Base-by-base conservation (phyloP, 2,113 vertebrate species). In the Empidonax traillii region DNA sequence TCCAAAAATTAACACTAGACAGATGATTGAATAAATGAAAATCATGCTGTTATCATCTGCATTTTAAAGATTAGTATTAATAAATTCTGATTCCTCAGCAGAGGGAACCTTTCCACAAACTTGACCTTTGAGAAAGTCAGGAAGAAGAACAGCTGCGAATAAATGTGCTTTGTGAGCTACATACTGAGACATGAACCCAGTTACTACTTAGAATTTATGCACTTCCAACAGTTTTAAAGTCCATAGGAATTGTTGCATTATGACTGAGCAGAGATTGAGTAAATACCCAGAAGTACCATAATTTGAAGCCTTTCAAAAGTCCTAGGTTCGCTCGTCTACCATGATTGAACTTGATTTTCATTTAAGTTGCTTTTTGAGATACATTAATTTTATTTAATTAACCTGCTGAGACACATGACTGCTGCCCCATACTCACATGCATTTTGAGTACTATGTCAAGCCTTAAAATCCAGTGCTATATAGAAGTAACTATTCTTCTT, bases 91-190 rank as follows among this genome's bases (percentile, higher is more conserved):
- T 87, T 94, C 35, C 65, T 90, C 92, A 87, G 80, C 28, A 84
- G 73, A 95, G 49, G 31, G 52, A 81, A 92, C 56, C 49, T 97
- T 93, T 86, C 85, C 39, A 94, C 35, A 92, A 89, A 81, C 47
- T 21, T 90, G 75, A 93, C 93, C 87, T 95, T 95, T 96, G 47
- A 90, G 72, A 91, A 96, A 95, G 67, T 80, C 52, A 90, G 73
- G 74, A 93, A 77, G 55, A 83, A 63, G 62, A 92, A 74, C 65
- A 94, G 63, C 68, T 82, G 55, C 23, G 49, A 88, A 89, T 68
- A 81, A 85, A 67, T 49, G n/a, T 78, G 35, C n/a, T 95, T 79
- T 24, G 21, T 65, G 66, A 86, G n/a, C 93, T 41, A 90, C 95
- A 81, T 75, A 61, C 65, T 62, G 56, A 91, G 67, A 83, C 49